Conservation (phyloP, 2,797 vertebrate genomes). For the Muraenolepis orangiensis region DNA sequence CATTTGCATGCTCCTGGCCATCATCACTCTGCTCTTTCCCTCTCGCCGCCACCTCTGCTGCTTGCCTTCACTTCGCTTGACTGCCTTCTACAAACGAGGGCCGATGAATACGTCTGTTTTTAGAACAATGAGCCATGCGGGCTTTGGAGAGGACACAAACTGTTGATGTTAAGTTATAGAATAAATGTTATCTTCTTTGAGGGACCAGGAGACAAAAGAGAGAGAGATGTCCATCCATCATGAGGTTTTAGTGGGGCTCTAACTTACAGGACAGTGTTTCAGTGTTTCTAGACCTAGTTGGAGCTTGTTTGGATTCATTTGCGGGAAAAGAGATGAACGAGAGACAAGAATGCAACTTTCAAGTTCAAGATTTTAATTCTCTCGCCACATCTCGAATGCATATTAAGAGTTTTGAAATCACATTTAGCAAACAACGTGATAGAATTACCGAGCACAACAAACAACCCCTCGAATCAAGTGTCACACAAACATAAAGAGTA, state of each 20-base stretch:
- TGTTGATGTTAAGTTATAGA: conserved; percentile 56
- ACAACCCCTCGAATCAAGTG: conserved; percentile 26
- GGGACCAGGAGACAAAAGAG: conserved; percentile 15
- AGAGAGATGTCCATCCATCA: conserved; percentile 51
- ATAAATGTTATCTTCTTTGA: conserved; percentile 55
- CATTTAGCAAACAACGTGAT: conserved; percentile 28
- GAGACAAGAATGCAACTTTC: neutral
- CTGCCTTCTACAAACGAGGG: conserved; percentile 47
- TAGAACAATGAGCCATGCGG: conserved; percentile 64
- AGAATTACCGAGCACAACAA: conserved; percentile 32
- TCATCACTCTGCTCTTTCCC: neutral
- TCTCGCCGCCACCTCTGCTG: neutral
- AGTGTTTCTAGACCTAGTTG: conserved; percentile 30
- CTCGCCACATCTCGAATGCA: neutral
- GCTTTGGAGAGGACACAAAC: conserved; percentile 56
- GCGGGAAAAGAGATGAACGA: neutral
- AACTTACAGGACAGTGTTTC: conserved; percentile 11
- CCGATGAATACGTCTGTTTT: conserved; percentile 51
- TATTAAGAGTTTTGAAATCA: conserved; percentile 5
- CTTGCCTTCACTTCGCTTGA: conserved; percentile 16
- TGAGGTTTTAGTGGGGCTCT: conserved; percentile 34
- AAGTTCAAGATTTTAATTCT: neutral
- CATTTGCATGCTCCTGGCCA: neutral
- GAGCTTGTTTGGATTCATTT: conserved; percentile 15
- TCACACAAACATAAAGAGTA: conserved; percentile 37